These are phyloP conservation scores for Nasonia oneida DNA, from an alignment of 2,888 invertebrate species.

Conservation along the genomic window DNA sequence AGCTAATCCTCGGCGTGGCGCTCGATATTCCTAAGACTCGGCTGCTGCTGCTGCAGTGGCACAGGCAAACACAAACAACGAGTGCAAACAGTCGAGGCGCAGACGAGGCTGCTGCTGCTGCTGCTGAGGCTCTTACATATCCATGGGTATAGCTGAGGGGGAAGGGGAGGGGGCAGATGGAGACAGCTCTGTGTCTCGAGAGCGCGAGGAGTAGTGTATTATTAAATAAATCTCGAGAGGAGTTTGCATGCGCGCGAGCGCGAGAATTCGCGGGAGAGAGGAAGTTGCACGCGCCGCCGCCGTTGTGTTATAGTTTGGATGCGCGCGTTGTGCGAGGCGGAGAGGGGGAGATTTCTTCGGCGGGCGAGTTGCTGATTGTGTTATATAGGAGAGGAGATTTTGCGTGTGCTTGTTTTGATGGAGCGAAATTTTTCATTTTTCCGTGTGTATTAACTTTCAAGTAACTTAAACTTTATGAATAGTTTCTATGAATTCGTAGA, in stretches of 20 bases:
- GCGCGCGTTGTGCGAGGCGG: background rate
- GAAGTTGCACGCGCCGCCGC: background rate
- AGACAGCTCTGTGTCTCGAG: constrained; percentile 23
- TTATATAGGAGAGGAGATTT: background rate
- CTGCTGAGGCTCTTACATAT: constrained; percentile 28
- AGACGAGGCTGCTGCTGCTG: background rate
- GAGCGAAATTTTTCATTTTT: too few species aligned
- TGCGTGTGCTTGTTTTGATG: background rate
- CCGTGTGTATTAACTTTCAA: too few species aligned
- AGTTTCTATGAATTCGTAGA: too few species aligned
- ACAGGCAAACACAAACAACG: constrained; percentile 53
- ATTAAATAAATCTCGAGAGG: constrained; percentile 45
- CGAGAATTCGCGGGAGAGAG: constrained; percentile 14
- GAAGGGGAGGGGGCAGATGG: background rate
- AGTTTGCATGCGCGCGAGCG: constrained; percentile 9
- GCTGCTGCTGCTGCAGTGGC: background rate
- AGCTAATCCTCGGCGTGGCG: constrained; percentile 37
- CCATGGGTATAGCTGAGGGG: constrained; percentile 12
- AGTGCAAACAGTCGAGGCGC: constrained; percentile 37
- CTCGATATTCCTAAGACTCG: constrained; percentile 56
- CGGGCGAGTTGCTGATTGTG: background rate
- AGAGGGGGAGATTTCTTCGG: background rate
- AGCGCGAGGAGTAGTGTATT: constrained; percentile 24
- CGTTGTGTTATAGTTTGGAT: background rate
- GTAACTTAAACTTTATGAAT: too few species aligned